Base-by-base conservation (phyloP, 2,797 vertebrate genomes). In the Etheostoma nigrum region DNA sequence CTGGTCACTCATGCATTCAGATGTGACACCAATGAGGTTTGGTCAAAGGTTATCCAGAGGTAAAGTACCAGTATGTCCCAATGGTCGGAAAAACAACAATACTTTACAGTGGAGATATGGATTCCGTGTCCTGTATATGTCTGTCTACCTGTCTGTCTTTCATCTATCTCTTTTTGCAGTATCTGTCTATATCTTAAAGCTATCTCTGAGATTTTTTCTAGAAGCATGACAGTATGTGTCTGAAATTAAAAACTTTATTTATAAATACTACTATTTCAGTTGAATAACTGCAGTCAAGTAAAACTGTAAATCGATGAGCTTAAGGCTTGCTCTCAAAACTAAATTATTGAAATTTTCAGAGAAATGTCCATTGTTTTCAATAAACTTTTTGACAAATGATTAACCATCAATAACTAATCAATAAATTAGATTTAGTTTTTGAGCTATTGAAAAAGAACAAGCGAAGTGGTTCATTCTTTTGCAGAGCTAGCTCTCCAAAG, bases 21-120 rank as follows among this genome's bases (percentile, higher is more conserved):
- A 91, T 87, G 92, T 91, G 91, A 93, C 89, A 90, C 83, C 76
- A 76, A 73, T 77, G 76, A 87, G 71, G 80, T 82, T 76, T 89
- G 90, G 89, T 93, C 90, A 91, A 85, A 91, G 91, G 91, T 93
- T 90, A 86, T 82, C 66, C 70, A 84, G 82, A 89, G 89, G 84
- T 81, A 72, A 79, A 74, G 61, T 54, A 78, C 79, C 79, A 30
- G 30, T 69, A 57, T 86, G 78, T 81, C 61, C 78, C 65, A 47
- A 62, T 70, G 76, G 57, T 47, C 64, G 13, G 68, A 60, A 70
- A 53, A 27, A 67, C 19, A 40, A 54, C 3, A 25, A 62, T 27
- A 10, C 36, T 64, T 78, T 49, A 23, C 40, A 40, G 47, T 48
- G 11, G 21, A 74, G 10, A 71, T 66, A 19, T 75, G 49, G 14